phyloP scores from a whole-genome alignment of 1,140 invertebrate species.

The Metopolophium dirhodum region DNA sequence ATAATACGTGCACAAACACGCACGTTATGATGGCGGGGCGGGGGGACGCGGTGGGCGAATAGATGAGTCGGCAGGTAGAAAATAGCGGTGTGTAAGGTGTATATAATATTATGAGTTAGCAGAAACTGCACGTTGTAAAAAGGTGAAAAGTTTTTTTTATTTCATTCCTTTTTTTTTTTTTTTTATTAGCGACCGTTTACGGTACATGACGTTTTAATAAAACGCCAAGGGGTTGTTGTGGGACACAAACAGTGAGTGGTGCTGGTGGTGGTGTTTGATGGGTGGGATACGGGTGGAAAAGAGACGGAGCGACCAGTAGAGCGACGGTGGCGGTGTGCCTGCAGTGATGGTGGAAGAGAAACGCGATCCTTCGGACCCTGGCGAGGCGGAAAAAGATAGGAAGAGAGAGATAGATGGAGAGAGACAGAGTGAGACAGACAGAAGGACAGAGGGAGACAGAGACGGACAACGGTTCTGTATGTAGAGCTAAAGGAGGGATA shows the following conservation, averaged over 20 bases:
- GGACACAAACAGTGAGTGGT: neutral
- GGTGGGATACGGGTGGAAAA: neutral
- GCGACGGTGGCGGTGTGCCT: neutral
- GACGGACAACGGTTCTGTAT: too few species aligned
- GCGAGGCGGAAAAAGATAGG: neutral
- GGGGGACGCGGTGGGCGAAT: too few species aligned
- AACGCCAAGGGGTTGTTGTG: conserved; percentile 17
- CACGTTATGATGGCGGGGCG: neutral
- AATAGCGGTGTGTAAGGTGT: neutral
- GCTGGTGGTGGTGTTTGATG: neutral
- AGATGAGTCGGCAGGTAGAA: neutral
- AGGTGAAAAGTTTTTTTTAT: conserved; percentile 38
- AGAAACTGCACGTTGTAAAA: neutral
- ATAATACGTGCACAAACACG: neutral
- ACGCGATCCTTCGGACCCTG: conserved; percentile 27
- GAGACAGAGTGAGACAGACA: neutral
- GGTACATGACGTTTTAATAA: conserved; percentile 47
- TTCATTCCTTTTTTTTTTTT: neutral
- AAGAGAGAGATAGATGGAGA: neutral
- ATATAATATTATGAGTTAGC: conserved; percentile 4
- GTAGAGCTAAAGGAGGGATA: too few species aligned
- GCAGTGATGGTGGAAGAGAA: neutral
- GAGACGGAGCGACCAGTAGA: neutral
- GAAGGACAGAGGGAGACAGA: neutral
- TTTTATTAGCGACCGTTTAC: conserved; percentile 31